Percentiles rank a stretch among this genome's conserved stretches.
Conservation (phyloP, 2,888 invertebrate species). For the Drosophila gaucha region DNA sequence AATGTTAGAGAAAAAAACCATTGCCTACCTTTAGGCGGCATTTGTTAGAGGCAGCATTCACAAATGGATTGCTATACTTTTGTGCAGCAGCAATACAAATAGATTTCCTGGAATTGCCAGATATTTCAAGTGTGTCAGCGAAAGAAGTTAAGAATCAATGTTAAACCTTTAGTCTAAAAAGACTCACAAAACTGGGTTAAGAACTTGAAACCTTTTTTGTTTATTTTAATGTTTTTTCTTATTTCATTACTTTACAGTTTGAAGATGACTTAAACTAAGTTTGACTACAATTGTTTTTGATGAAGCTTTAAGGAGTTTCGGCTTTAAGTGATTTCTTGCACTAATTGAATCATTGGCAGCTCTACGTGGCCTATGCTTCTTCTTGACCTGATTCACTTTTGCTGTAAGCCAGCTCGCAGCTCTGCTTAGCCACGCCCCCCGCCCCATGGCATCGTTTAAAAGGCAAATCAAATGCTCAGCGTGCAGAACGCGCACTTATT, state of each 20-base stretch:
- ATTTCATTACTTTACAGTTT: too few relatives aligned
- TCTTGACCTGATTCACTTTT: conserved; percentile 24
- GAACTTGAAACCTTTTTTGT: too few relatives aligned
- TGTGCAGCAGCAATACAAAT: background rate
- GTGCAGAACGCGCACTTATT: conserved; percentile 38
- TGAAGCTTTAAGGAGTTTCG: too few relatives aligned
- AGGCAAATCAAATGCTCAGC: conserved; percentile 44
- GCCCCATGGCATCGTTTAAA: conserved; percentile 31
- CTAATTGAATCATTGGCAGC: conserved; percentile 36
- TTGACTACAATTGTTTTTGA: too few relatives aligned
- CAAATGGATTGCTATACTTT: background rate
- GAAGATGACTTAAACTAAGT: too few relatives aligned
- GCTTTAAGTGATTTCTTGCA: too few relatives aligned
- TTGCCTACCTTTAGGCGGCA: conserved; percentile 44
- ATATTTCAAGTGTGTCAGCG: background rate
- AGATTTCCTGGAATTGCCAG: background rate
- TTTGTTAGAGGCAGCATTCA: background rate
- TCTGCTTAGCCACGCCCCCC: background rate
- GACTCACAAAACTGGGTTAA: too few relatives aligned
- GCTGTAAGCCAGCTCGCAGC: too few relatives aligned
- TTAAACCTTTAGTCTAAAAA: too few relatives aligned
- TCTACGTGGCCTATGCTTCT: conserved; percentile 3
- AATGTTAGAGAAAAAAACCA: background rate
- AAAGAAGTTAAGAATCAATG: conserved; percentile 10
- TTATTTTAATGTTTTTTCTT: too few relatives aligned